These are phyloP conservation scores for Blennius ocellaris DNA, from an alignment of 2,113 vertebrate genomes.

Conservation along the genomic window DNA sequence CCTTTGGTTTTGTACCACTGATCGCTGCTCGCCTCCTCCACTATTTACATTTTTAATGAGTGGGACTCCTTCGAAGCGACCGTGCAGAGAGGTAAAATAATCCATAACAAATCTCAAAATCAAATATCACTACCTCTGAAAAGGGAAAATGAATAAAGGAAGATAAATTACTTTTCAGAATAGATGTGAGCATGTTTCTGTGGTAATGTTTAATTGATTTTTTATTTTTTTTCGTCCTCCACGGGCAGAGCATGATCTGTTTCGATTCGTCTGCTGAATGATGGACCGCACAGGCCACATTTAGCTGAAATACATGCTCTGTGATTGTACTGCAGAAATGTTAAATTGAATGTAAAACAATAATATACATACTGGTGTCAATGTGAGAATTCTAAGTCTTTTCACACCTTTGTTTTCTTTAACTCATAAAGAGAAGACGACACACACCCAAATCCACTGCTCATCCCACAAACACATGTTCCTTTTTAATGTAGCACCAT, in stretches of 20 bases:
- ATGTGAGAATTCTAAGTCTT: no score
- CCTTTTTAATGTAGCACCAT: no score
- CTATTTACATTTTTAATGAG: slow-evolving; percentile 44
- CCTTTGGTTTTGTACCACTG: slow-evolving; percentile 12
- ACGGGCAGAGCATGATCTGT: background rate
- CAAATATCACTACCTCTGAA: background rate
- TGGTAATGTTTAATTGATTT: background rate
- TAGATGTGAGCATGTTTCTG: background rate
- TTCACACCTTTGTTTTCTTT: no score
- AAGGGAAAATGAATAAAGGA: background rate
- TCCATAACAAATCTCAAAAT: background rate
- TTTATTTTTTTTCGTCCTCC: background rate
- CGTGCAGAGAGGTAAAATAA: background rate
- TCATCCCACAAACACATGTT: no score
- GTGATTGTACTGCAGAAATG: no score
- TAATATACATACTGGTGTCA: no score
- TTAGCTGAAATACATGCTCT: background rate
- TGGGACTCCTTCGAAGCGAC: slow-evolving; percentile 11
- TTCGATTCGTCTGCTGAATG: background rate
- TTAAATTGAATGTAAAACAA: no score
- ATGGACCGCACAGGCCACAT: background rate
- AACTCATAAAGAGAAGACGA: no score
- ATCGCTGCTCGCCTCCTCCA: background rate
- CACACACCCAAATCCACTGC: no score
- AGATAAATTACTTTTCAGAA: background rate